A percentile compares a stretch with the other conserved stretches of the same genome.
Evolutionary conservation across 1,140 invertebrate genomes (phyloP).

Genomic region (Drosophila kanapiae): DNA sequence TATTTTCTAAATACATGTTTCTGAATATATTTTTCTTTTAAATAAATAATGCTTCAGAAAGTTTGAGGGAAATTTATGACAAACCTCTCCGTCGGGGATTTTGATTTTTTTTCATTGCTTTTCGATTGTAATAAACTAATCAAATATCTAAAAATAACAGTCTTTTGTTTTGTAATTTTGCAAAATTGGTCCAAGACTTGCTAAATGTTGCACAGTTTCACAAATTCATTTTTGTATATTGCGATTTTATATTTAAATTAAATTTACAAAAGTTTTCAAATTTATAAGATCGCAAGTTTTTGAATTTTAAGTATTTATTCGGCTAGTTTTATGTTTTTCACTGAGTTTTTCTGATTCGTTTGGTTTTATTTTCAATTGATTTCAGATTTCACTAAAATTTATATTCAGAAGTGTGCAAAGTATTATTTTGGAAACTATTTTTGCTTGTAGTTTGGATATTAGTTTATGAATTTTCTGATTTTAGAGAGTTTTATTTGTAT

Average conservation of each 20-base stretch:
- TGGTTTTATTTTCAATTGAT: not conserved
- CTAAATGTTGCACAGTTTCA: not conserved
- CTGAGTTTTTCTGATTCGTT: not conserved
- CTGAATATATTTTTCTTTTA: not conserved
- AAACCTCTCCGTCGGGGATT: no score
- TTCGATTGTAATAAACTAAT: not conserved
- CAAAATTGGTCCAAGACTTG: not conserved
- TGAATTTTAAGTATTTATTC: not conserved
- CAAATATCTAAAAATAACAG: conserved; percentile 1
- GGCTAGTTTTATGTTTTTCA: not conserved
- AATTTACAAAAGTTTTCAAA: not conserved
- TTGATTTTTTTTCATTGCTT: not conserved
- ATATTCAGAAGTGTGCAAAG: no score
- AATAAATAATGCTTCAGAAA: not conserved
- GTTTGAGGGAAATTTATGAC: not conserved
- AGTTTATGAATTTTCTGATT: not conserved
- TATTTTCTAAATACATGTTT: not conserved
- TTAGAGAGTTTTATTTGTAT: no score
- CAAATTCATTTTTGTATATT: not conserved
- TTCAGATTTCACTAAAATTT: not conserved
- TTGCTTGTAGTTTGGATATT: not conserved
- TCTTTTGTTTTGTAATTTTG: conserved; percentile 1
- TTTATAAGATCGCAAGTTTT: not conserved
- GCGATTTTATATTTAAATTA: not conserved
- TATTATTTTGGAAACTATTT: not conserved